phyloP scores from a whole-genome alignment of 1,140 invertebrate genomes.

The Zaprionus gabonicus region DNA sequence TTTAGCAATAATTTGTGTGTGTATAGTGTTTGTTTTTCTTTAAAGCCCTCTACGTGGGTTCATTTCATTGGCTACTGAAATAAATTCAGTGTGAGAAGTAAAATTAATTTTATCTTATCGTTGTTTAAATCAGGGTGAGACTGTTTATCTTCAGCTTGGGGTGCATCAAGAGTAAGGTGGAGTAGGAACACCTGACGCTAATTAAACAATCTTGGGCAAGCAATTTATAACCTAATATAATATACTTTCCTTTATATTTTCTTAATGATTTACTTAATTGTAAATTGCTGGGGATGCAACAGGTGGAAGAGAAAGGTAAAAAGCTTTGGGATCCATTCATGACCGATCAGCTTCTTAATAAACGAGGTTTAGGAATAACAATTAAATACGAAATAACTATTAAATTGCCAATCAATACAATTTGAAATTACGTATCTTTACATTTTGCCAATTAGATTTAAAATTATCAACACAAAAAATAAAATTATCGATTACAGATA shows the following conservation, averaged over 20 bases:
- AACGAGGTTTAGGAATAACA: not conserved
- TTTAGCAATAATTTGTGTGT: constrained; percentile 52
- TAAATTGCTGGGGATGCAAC: too few species aligned
- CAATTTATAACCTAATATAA: not conserved
- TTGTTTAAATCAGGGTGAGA: not conserved
- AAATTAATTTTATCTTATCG: constrained; percentile 18
- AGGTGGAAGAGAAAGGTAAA: too few species aligned
- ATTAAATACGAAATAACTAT: not conserved
- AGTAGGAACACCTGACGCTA: not conserved
- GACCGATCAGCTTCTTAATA: not conserved
- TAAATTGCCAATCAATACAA: not conserved
- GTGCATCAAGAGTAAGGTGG: constrained; percentile 1
- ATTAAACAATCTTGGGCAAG: not conserved
- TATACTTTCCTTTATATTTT: not conserved
- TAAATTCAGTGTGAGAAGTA: constrained; percentile 53
- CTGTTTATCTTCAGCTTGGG: constrained; percentile 1
- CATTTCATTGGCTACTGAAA: constrained; percentile 33
- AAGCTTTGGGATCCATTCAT: not conserved
- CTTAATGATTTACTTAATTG: too few species aligned
- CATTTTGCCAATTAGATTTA: not conserved
- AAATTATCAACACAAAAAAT: not conserved
- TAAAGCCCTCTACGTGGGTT: constrained; percentile 12
- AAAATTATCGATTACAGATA: constrained; percentile 1
- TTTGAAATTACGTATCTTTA: not conserved
- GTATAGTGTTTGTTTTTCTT: constrained; percentile 47